Conservation (phyloP, 2,797 vertebrate species). For the Myripristis jacobus region DNA sequence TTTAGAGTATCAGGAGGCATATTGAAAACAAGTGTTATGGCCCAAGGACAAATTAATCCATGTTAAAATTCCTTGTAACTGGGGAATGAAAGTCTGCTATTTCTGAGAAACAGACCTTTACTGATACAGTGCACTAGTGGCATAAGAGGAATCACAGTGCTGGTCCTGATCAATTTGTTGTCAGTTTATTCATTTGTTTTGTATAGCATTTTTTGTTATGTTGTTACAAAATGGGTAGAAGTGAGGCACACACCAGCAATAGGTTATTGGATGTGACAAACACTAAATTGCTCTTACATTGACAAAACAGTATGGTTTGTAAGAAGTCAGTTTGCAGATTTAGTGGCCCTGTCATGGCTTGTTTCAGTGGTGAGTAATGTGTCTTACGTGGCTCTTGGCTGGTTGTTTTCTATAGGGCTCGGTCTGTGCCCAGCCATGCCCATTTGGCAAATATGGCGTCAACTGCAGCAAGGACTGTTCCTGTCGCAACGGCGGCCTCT, state of each 20-base stretch:
- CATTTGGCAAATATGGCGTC: slow-evolving; percentile 91
- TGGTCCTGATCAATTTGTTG: not conserved
- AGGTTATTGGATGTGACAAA: not conserved
- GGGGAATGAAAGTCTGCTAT: not conserved
- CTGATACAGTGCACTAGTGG: not conserved
- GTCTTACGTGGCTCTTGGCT: slow-evolving; percentile 25
- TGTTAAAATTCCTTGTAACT: not conserved
- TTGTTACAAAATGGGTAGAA: not conserved
- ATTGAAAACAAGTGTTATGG: slow-evolving; percentile 25
- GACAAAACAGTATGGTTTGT: slow-evolving; percentile 5
- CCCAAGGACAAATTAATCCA: slow-evolving; percentile 31
- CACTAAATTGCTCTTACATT: not conserved
- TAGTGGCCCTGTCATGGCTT: not conserved
- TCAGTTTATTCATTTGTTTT: not conserved
- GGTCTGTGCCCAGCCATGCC: slow-evolving; percentile 96
- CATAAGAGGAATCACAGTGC: not conserved
- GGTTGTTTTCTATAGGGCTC: slow-evolving; percentile 86
- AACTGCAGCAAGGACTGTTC: slow-evolving; percentile 98
- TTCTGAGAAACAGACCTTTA: not conserved
- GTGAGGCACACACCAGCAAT: not conserved
- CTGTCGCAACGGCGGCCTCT: slow-evolving; percentile 94
- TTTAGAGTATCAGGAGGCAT: slow-evolving; percentile 20
- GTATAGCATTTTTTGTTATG: not conserved
- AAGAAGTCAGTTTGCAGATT: not conserved
- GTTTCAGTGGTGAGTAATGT: not conserved